A percentile compares a stretch with the other conserved stretches of the same genome.
Evolutionary conservation across 2,797 vertebrate species (phyloP).

Genomic region (Remorina albescens): DNA sequence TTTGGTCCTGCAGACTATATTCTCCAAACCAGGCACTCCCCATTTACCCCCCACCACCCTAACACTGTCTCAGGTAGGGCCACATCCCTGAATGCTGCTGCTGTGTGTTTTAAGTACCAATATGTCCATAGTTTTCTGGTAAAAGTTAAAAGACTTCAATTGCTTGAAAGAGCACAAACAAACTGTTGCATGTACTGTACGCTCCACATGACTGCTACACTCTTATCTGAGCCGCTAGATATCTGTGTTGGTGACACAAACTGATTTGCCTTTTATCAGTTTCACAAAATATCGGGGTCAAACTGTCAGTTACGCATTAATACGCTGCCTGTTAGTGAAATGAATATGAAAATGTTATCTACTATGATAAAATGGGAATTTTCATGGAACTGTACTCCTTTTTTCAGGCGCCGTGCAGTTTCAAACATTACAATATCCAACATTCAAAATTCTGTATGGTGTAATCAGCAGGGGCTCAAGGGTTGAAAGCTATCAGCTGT

Average conservation of each 20-base stretch:
- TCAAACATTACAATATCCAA: background rate
- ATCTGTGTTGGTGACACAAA: no score
- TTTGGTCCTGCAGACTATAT: background rate
- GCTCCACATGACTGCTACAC: background rate
- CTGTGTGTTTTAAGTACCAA: background rate
- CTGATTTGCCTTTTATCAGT: no score
- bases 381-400: background rate
- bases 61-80: no score
- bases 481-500: background rate
- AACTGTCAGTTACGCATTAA: no score
- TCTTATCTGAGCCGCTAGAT: background rate
- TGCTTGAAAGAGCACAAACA: background rate
- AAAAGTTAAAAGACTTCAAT: background rate
- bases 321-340: no score
- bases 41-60: no score
- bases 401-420: background rate
- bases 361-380: no score
- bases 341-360: background rate
- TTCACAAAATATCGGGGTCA: background rate
- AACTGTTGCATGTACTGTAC: background rate
- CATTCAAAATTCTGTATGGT: background rate
- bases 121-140: background rate
- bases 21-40: background rate
- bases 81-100: no score
- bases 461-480: background rate